These are phyloP conservation scores for Syncerus caffer DNA, from an alignment of 2,797 vertebrate genomes.

Conservation along the genomic window DNA sequence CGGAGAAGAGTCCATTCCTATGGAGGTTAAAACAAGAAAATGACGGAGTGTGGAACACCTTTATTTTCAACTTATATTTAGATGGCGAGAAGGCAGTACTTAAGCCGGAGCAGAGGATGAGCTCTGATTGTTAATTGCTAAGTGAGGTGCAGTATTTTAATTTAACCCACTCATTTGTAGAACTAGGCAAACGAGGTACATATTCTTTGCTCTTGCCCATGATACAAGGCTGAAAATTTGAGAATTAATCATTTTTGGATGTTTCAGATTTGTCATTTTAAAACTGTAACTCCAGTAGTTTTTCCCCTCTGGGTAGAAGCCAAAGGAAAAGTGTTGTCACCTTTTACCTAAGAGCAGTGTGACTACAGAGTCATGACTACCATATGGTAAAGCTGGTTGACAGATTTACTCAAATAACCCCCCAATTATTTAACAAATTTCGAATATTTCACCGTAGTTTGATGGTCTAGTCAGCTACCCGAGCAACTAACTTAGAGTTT, in stretches of 20 bases:
- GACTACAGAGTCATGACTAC: background rate
- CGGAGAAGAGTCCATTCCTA: conserved; percentile 37
- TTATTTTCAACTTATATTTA: conserved; percentile 43
- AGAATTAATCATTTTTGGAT: conserved; percentile 37
- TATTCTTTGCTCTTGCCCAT: conserved; percentile 4
- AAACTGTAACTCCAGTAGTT: background rate
- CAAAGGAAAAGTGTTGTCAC: background rate
- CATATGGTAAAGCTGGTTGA: background rate
- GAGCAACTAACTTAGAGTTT: background rate
- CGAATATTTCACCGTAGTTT: background rate
- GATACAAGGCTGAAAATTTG: conserved; percentile 27
- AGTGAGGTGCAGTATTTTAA: conserved; percentile 37
- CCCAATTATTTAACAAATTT: background rate
- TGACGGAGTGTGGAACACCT: conserved; percentile 1
- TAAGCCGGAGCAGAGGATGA: conserved; percentile 45
- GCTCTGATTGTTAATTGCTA: conserved; percentile 25
- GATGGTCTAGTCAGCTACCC: background rate
- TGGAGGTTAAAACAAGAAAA: conserved; percentile 56
- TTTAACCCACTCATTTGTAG: conserved; percentile 38
- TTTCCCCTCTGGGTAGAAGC: background rate
- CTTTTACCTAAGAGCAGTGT: background rate
- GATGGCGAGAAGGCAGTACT: conserved; percentile 19
- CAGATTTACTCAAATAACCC: background rate
- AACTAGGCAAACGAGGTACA: background rate
- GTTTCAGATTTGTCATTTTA: conserved; percentile 49